Evolutionary conservation across 1,140 invertebrate species (phyloP), one percentile per base, ranked within the genome.

Genomic region (Pollicipes pollicipes): DNA sequence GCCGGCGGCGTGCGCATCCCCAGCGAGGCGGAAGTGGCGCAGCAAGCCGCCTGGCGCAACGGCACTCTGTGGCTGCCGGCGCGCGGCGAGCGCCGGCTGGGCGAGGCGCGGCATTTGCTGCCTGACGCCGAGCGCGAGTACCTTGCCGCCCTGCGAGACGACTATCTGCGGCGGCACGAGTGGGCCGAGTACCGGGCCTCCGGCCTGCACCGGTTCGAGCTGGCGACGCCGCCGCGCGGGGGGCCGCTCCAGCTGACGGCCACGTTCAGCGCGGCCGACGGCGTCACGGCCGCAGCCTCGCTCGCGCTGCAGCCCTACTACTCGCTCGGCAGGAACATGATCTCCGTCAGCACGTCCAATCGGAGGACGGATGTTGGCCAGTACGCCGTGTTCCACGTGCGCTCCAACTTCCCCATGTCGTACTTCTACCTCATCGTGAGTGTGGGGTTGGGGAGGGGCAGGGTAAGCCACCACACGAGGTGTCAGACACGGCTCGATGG

Each of bases 351-450:
- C 63, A 72, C 71, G 37, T 73, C 72, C 68, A 78, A 78, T 17
- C 63, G 72, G 24, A 72, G 77, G 28, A 76, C 77, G 13, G 69
- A 71, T 16, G 76, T 80, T 1, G 80, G 79, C 30, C 79, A 83
- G 73, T 83, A 79, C 75, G 81, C 78, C 0, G 76, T 82, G 28
- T 77, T 83, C 70, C 82, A 83, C 73, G 78, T 83, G 0, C 76
- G 77, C 70, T 73, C 77, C 0, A 83, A 82, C 73, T 82, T 82
- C 72, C 70, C 73, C 27, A 73, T 82, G 21, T 73, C 78, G 8
- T 73, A 75, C 24, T 83, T 83, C 73, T 74, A 80, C 73, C 83
- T 80, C 74, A 70, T 83, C 81, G 73, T 73, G n/a, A 70, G 73
- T 73, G n/a, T 30, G 68, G 27, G 26, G 13, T 27, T 24, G n/a